Evolutionary conservation across 2,113 vertebrate genomes (phyloP).

Genomic region (Atlantisia rogersi): DNA sequence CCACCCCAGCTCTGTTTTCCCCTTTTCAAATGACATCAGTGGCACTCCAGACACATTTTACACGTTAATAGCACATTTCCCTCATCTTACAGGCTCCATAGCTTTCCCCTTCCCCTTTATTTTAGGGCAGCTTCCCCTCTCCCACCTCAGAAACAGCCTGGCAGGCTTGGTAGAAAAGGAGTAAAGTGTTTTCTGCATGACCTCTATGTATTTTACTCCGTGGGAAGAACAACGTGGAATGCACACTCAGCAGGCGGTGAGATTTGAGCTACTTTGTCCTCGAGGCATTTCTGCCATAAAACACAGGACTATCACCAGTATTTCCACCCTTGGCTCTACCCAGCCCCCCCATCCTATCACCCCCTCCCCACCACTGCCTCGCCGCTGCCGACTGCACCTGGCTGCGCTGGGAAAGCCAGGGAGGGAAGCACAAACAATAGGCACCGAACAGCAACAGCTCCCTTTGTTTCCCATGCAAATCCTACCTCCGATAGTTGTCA

Average conservation of each 20-base stretch:
- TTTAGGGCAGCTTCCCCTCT: neutral
- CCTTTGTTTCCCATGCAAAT: constrained; percentile 77
- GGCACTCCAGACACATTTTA: constrained; percentile 19
- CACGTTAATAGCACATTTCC: constrained; percentile 13
- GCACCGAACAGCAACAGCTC: constrained; percentile 70
- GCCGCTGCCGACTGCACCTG: constrained; percentile 45
- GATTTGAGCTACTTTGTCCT: constrained; percentile 25
- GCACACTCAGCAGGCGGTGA: constrained; percentile 48
- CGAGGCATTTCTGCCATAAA: constrained; percentile 60
- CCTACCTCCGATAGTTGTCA: constrained; percentile 83
- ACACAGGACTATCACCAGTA: neutral
- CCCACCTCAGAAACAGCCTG: neutral
- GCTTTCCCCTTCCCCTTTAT: neutral
- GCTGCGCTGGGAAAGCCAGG: constrained; percentile 6
- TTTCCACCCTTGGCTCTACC: neutral
- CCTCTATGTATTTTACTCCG: constrained; percentile 70
- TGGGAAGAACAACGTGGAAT: constrained; percentile 46
- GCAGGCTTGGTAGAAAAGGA: neutral
- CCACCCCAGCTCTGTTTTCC: neutral
- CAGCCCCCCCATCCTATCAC: neutral
- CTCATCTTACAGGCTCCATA: constrained; percentile 48
- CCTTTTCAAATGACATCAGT: constrained; percentile 2
- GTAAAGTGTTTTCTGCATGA: constrained; percentile 67
- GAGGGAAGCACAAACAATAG: neutral
- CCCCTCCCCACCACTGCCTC: neutral